Conservation (phyloP, 1,140 invertebrate species). For the Heliconius eleuchia region DNA sequence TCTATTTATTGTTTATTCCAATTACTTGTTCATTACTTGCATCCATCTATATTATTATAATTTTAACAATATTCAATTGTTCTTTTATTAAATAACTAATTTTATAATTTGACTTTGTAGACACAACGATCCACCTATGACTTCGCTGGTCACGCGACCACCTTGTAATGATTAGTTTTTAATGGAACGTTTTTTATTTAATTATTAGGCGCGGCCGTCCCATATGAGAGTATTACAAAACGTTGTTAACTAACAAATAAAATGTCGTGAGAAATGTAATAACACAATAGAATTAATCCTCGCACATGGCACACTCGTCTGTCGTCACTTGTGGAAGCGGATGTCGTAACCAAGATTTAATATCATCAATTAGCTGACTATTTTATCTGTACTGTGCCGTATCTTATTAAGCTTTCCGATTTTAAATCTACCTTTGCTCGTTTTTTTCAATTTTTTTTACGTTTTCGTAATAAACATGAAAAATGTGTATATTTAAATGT, state of each 20-base stretch:
- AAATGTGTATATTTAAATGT: background rate
- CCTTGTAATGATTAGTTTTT: slow-evolving; percentile 27
- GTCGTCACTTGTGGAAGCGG: slow-evolving; percentile 21
- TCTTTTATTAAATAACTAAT: background rate
- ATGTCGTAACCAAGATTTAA: slow-evolving; percentile 32
- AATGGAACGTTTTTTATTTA: slow-evolving; percentile 21
- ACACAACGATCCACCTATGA: slow-evolving; percentile 20
- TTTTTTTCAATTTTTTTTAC: background rate
- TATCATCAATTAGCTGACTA: slow-evolving; percentile 17
- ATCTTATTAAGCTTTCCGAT: background rate
- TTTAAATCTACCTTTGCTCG: background rate
- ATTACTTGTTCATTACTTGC: background rate
- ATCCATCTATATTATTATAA: too few species aligned
- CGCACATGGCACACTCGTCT: slow-evolving; percentile 18
- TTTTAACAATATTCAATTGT: background rate
- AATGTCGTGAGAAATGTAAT: slow-evolving; percentile 40
- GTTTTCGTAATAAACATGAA: background rate
- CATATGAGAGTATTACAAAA: slow-evolving; percentile 16
- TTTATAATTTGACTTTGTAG: background rate
- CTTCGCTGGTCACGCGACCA: slow-evolving; percentile 25
- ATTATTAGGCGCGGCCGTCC: background rate
- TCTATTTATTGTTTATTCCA: background rate
- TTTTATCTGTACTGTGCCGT: background rate
- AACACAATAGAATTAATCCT: slow-evolving; percentile 12
- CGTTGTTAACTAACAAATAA: slow-evolving; percentile 34